Base-by-base conservation (phyloP, 2,888 invertebrate genomes). In the Rhorus exstirpatorius region DNA sequence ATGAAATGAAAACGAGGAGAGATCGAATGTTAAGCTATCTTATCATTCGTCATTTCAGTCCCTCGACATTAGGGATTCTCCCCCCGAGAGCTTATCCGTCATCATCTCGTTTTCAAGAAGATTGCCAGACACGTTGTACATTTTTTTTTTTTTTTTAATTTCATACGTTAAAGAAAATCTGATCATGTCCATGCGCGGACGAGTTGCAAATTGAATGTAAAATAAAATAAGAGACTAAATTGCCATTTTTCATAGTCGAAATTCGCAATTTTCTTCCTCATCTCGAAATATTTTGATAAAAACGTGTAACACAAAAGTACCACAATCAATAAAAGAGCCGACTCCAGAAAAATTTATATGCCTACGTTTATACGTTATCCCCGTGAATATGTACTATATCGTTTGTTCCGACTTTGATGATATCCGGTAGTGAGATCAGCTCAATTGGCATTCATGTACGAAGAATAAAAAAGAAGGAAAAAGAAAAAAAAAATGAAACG, bases 341-440 rank as follows among this genome's bases (percentile, higher is more conserved):
- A 51, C 17, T 67, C 51, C 26, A 17, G 7, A 65, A 65, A 65
- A 38, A 38, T 8, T 8, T 3, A 31, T 3, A 51, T 68, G 12
- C 51, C 19, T 14, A 53, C 68, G 38, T n/a, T 17, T n/a, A 19
- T 38, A 21, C 14, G 17, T 53, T 14, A 4, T 61, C 35, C 55
- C 58, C 49, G 60, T 49, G 10, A 60, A 58, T 60, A 21, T n/a
- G n/a, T 35, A 49, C 17, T 31, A 41, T 7, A 51, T 24, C 38
- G 17, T n/a, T 12, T 12, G 19, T 8, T 46, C 31, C 49, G 35
- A 41, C 35, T 26, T 55, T 17, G 26, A 14, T 21, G 17, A 79
- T 67, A 68, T 76, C 63, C 38, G 58, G 31, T n/a, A 46, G 17
- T 38, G 35, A 58, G 44, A 21, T 72, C 31, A 58, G 26, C 19